phyloP scores from a whole-genome alignment of 2,113 vertebrate species.

The Tenrec ecaudatus region DNA sequence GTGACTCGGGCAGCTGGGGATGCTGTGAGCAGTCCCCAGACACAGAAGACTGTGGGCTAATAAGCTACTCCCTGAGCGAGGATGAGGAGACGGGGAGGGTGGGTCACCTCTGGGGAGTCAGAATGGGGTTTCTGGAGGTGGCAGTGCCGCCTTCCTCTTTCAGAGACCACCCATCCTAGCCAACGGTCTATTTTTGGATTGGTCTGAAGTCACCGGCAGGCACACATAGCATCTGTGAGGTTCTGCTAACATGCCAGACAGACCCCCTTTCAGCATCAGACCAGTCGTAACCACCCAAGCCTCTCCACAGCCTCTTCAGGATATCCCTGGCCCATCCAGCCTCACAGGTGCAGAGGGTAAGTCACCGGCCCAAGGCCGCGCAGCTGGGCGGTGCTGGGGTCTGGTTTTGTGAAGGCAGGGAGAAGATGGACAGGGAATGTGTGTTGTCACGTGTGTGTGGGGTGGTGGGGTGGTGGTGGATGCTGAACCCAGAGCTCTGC shows the following conservation, averaged over 20 bases:
- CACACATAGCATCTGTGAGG: rapidly evolving
- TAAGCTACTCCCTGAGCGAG: not conserved
- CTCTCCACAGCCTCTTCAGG: rapidly evolving
- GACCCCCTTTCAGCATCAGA: not conserved
- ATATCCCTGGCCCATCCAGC: rapidly evolving
- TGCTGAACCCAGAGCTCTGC: not conserved
- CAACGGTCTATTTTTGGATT: not conserved
- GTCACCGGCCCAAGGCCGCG: rapidly evolving
- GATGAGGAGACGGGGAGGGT: not conserved
- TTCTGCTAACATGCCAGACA: rapidly evolving
- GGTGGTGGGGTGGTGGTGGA: not conserved
- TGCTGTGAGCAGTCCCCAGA: not conserved
- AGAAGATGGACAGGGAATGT: too few species aligned
- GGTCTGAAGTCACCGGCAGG: not conserved
- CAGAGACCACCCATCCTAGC: not conserved
- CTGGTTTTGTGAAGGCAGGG: too few species aligned
- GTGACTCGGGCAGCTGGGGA: not conserved
- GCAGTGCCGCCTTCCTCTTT: not conserved
- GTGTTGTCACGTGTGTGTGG: too few species aligned
- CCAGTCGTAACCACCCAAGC: rapidly evolving
- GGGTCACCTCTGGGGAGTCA: too few species aligned
- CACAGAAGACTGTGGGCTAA: not conserved
- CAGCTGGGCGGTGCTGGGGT: too few species aligned
- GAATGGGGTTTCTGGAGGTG: rapidly evolving
- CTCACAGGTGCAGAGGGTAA: not conserved